Conservation (phyloP, 2,113 vertebrate species). For the Larimichthys polyactis region DNA sequence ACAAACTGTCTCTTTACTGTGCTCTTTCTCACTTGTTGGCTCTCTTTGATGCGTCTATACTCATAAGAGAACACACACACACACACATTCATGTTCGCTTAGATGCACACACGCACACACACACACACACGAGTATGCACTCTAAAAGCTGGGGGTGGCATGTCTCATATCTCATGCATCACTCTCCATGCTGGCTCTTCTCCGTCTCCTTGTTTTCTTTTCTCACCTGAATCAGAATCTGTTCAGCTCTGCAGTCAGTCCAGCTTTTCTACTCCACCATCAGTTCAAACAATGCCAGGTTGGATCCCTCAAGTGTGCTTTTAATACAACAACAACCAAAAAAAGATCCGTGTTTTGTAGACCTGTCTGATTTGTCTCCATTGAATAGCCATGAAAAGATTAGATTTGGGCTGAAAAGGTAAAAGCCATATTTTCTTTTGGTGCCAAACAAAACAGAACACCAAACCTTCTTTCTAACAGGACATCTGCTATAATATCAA, state of each 20-base stretch:
- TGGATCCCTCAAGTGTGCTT: slow-evolving; percentile 16
- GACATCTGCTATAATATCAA: neutral
- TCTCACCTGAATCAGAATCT: slow-evolving; percentile 42
- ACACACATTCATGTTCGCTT: neutral
- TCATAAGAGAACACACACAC: slow-evolving; percentile 7
- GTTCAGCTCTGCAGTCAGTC: slow-evolving; percentile 34
- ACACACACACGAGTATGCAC: neutral
- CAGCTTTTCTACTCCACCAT: slow-evolving; percentile 19
- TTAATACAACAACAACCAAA: neutral
- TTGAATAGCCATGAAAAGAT: slow-evolving; percentile 19
- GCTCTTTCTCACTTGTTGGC: slow-evolving; percentile 35
- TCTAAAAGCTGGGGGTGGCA: slow-evolving; percentile 28
- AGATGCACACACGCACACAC: neutral
- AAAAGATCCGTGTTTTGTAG: neutral
- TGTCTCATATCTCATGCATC: slow-evolving; percentile 49
- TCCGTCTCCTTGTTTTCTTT: slow-evolving; percentile 24
- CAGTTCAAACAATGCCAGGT: slow-evolving; percentile 15
- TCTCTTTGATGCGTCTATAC: slow-evolving; percentile 12
- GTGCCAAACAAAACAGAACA: slow-evolving; percentile 7
- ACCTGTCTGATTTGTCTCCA: slow-evolving; percentile 18
- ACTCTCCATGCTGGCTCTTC: slow-evolving; percentile 42
- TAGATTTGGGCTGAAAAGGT: neutral
- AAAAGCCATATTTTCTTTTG: slow-evolving; percentile 1
- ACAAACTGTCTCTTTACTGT: slow-evolving; percentile 8
- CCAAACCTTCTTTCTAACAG: neutral